These are phyloP conservation scores for Ceramica pisi DNA, from an alignment of 2,888 invertebrate species.

Conservation along the genomic window DNA sequence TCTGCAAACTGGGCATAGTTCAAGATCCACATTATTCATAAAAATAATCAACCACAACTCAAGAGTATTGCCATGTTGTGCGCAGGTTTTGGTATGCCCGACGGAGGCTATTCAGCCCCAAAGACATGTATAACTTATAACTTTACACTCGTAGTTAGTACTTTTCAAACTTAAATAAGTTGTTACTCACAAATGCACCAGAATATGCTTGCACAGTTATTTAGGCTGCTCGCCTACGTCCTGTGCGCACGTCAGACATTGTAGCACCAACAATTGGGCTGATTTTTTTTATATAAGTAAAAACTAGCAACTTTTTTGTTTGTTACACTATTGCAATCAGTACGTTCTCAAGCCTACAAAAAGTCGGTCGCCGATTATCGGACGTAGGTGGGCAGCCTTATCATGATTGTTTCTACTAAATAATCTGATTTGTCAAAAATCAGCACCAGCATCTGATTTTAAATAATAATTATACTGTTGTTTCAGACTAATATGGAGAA, in stretches of 20 bases:
- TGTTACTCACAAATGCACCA: background rate
- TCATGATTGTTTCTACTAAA: background rate
- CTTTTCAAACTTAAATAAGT: background rate
- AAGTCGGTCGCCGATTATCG: no score
- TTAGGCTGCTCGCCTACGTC: no score
- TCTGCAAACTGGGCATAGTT: background rate
- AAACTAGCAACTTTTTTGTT: no score
- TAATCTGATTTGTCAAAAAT: no score
- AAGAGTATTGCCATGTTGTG: constrained; percentile 48
- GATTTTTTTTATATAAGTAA: no score
- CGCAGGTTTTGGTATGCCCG: constrained; percentile 5
- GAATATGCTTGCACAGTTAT: background rate
- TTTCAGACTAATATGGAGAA: constrained; percentile 65
- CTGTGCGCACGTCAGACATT: no score
- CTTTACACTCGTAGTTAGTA: no score
- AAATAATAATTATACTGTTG: background rate
- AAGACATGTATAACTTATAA: background rate
- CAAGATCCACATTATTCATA: background rate
- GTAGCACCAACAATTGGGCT: no score
- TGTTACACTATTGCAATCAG: no score
- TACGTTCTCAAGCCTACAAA: no score
- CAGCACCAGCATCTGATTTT: background rate
- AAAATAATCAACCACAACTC: background rate
- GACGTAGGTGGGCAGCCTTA: background rate
- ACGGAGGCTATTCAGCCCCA: background rate